Evolutionary conservation across 2,797 vertebrate genomes (phyloP).

Genomic region (Rhincodon typus): DNA sequence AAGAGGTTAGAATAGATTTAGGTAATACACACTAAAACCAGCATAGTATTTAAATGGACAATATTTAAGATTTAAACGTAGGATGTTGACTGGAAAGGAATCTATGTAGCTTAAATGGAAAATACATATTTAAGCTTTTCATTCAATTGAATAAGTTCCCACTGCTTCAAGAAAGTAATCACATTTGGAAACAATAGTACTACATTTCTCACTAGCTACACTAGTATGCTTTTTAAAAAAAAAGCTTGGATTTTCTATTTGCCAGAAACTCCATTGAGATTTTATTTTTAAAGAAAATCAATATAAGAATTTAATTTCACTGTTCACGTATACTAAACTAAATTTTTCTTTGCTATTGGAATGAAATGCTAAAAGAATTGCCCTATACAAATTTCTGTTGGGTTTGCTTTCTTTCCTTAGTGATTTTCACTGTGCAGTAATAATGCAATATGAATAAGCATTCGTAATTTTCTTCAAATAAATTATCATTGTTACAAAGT

Average conservation of each 20-base stretch:
- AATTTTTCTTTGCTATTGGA: slow-evolving; percentile 16
- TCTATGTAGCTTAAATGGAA: background rate
- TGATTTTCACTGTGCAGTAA: too few relatives aligned
- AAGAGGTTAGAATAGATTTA: background rate
- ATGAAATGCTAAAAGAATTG: background rate
- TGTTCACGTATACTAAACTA: background rate
- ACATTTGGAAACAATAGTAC: background rate
- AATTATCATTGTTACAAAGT: background rate
- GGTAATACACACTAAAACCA: background rate
- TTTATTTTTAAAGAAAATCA: background rate
- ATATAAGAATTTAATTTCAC: slow-evolving; percentile 8
- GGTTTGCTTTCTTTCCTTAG: too few relatives aligned
- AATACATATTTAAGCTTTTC: background rate
- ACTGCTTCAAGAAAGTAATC: background rate
- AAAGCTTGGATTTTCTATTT: background rate
- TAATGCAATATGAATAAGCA: background rate
- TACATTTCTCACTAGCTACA: background rate
- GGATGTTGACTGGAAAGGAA: background rate
- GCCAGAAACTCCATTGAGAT: background rate
- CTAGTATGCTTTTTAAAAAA: background rate
- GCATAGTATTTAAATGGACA: background rate
- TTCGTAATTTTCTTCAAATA: background rate
- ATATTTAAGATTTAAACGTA: background rate
- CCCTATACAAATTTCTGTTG: background rate
- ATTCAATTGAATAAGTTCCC: background rate